Conservation (phyloP, 1,140 invertebrate genomes). For the Zaprionus africanus region DNA sequence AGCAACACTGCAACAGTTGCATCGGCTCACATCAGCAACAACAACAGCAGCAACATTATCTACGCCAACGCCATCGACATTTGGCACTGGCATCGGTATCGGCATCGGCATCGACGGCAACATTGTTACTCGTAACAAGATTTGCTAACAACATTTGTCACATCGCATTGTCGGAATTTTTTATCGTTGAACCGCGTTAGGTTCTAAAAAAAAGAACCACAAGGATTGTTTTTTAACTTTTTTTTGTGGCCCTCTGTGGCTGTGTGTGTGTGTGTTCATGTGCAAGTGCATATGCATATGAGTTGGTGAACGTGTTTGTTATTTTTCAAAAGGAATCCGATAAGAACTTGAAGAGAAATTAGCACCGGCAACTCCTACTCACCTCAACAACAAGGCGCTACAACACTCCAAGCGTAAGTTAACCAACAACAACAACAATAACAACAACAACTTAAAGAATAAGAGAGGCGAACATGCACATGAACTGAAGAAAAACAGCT, state of each 20-base stretch:
- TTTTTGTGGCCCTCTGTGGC: neutral
- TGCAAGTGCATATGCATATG: constrained; percentile 4
- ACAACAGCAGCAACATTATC: neutral
- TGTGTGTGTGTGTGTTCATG: neutral
- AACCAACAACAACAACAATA: constrained; percentile 9
- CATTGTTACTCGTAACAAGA: constrained; percentile 19
- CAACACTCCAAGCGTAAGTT: constrained; percentile 11
- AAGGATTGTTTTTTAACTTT: neutral
- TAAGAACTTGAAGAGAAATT: constrained; percentile 5
- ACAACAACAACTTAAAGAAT: neutral
- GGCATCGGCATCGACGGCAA: neutral
- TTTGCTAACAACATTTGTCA: constrained; percentile 5
- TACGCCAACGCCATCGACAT: neutral
- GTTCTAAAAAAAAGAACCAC: neutral
- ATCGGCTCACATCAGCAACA: neutral
- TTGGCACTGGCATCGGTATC: neutral
- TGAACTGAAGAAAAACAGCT: neutral
- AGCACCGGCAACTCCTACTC: neutral
- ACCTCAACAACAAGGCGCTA: neutral
- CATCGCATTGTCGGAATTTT: neutral
- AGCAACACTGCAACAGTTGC: constrained; percentile 12
- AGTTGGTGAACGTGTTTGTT: neutral
- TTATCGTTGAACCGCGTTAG: neutral
- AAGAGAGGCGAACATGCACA: neutral
- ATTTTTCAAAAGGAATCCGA: constrained; percentile 1